phyloP scores from a whole-genome alignment of 2,888 invertebrate species.

The Xanthia icteritia region DNA sequence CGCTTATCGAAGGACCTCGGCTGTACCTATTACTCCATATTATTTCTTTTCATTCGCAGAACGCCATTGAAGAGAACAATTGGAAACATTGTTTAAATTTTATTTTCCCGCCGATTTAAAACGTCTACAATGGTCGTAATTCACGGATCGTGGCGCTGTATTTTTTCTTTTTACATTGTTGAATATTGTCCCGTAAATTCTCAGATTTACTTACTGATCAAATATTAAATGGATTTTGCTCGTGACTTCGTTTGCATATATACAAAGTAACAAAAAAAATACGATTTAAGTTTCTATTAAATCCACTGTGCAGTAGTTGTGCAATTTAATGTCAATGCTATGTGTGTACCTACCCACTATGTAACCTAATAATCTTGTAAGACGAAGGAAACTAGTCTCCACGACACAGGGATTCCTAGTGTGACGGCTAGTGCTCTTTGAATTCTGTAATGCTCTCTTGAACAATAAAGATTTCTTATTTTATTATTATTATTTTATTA shows the following conservation, averaged over 20 bases:
- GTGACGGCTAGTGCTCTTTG: no score
- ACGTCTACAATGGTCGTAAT: conserved; percentile 42
- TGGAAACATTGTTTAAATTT: conserved; percentile 51
- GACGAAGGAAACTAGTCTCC: background rate
- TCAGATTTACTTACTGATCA: background rate
- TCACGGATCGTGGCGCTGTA: conserved; percentile 32
- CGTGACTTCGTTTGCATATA: background rate
- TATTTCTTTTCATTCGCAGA: conserved; percentile 28
- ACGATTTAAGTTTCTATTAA: background rate
- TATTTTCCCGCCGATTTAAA: conserved; percentile 49
- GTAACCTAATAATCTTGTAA: background rate
- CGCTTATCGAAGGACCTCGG: conserved; percentile 14
- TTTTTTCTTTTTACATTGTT: conserved; percentile 18
- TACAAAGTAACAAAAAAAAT: background rate
- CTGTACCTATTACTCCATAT: conserved; percentile 17
- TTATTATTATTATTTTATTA: no score
- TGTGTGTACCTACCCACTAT: background rate
- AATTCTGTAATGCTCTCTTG: background rate
- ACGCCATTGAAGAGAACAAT: conserved; percentile 53
- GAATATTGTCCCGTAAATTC: conserved; percentile 16
- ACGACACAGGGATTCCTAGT: background rate
- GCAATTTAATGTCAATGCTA: no score
- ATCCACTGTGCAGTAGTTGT: no score
- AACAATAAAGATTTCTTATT: background rate
- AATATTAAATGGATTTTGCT: background rate